Evolutionary conservation across 1,140 invertebrate genomes (phyloP), one percentile per base, ranked within the genome.

Genomic region (Prorops nasuta): DNA sequence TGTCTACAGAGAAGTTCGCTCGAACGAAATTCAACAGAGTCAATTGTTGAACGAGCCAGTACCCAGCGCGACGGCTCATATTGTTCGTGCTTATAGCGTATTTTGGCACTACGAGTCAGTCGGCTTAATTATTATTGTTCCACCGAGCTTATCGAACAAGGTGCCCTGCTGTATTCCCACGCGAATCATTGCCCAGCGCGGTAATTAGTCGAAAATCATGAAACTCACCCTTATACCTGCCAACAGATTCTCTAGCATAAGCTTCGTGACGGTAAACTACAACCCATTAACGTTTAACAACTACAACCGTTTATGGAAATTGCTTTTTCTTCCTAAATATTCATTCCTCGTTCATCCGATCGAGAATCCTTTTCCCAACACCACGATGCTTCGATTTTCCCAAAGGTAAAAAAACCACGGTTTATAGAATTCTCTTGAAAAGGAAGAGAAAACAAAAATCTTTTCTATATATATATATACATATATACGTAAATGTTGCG

Each of bases 51-150:
- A 4, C 24, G 4, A 4, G 39, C 18, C 15, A 46, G 20, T 18
- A 36, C 7, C n/a, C 24, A 43, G 15, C 19, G 10, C 24, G 34
- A 19, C 28, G 34, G 15, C 34, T 45, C 43, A 34, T 50, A 65
- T 65, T 66, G 63, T 63, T 65, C 59, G 59, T 60, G 59, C 57
- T 57, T 65, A 62, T 64, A 65, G 54, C 57, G 54, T 57, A 63
- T 57, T 51, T 62, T 51, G 57, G 54, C 49, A 58, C 59, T 60
- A 60, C 54, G 48, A 64, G 61, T 54, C 47, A 37, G 49, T 48
- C 42, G 45, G 54, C 54, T 64, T 64, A 58, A 64, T 64, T 64
- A 57, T 64, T 63, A 64, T 55, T 64, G 58, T 64, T 64, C 51
- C 60, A 44, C 19, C n/a, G 52, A 37, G 60, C 60, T 63, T 63